Base-by-base conservation (phyloP, 2,113 vertebrate genomes). In the Loxodonta africana region DNA sequence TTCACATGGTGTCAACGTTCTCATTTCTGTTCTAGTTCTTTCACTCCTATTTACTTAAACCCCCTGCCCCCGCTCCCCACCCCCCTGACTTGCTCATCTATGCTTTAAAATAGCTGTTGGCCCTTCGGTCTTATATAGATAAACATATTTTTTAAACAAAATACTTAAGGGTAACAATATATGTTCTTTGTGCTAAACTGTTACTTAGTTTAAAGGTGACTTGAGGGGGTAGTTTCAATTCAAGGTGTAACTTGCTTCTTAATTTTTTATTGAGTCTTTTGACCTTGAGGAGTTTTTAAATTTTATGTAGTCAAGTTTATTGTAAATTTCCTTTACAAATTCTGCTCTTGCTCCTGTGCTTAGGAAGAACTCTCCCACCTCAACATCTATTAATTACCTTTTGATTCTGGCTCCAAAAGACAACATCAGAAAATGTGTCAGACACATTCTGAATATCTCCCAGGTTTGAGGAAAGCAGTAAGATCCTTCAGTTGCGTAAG, bases 221-320 rank as follows among this genome's bases (percentile, higher is more conserved):
- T n/a, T 18, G 17, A 73, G 33, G 11, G 15, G 33, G 69, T 73
- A 37, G 14, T 73, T 73, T 73, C 69, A 69, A 17, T 69, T 33
- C 30, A 73, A n/a, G 69, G 15, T 96, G 8, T 73, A 94, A 78
- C 21, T 60, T 96, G 26, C 17, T 69, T 71, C 94, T 95, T 83
- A n/a, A 81, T 65, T 88, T 95, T 76, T 93, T 83, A 74, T n/a
- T 92, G 88, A 96, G 18, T 57, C 67, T 63, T 84, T 96, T 93
- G 20, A 89, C 11, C 23, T 93, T 83, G 48, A 77, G 28, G 44
- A 86, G 28, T 71, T 96, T 91, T 71, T 5, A 53, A 81, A 5
- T 86, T 71, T 67, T 90, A 63, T 88, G 20, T 91, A 44, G 62
- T 63, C 44, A 82, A 17, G 73, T 95, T 92, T 90, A 88, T 28